Evolutionary conservation across 2,888 invertebrate genomes (phyloP), one percentile per base, ranked within the genome.

Genomic region (Lottia gigantea): DNA sequence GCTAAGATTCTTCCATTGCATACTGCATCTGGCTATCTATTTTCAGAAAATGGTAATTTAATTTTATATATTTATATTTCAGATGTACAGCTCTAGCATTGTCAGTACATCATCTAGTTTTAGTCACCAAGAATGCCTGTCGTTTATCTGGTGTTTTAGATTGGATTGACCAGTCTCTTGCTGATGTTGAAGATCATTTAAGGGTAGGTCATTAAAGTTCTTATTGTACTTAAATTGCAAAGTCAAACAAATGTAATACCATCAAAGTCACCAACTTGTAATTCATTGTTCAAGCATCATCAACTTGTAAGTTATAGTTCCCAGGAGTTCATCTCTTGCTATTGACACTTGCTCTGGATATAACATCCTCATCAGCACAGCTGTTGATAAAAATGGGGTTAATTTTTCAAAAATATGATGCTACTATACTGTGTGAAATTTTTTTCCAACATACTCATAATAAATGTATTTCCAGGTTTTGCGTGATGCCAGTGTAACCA

Each of bases 111-210:
- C 93, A 93, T 80, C 89, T 93, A 73, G 92, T 92, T 0, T 87
- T 92, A 64, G 91, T 93, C n/a, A 92, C 92, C 4, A 90, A 91
- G 74, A 91, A 92, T 71, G 84, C 87, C 12, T 89, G 88, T 67
- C 81, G 79, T 46, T 76, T 86, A 66, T 81, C 85, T n/a, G 84
- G 85, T 7, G 82, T 78, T 16, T 75, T 90, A 87, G 89, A 90
- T 46, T 92, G 92, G 90, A 92, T 93, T 76, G 92, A 92, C 80
- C 91, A 91, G 77, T 91, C 91, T 47, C 87, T 93, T 49, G 90
- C 90, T 46, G 92, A 93, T 76, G 92, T 93, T 90, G 92, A 93
- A 80, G 91, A 91, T 19, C 92, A 93, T 85, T 88, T 92, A 78
- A 83, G 89, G 85, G 92, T 92, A 88, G 83, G 88, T 73, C 16